Conservation (phyloP, 1,140 invertebrate genomes). For the Aplysia californica region DNA sequence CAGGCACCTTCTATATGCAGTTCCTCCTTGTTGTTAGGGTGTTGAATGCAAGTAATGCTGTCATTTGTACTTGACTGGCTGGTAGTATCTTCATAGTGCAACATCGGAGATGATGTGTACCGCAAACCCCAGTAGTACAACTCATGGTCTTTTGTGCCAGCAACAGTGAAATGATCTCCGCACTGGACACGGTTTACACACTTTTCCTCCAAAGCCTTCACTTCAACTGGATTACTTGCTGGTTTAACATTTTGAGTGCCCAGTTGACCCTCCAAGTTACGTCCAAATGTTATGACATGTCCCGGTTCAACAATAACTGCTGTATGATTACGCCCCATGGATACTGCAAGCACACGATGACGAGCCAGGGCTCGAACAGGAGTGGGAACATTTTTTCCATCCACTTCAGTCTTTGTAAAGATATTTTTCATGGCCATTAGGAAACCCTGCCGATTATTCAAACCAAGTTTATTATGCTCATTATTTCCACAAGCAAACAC, state of each 20-base stretch:
- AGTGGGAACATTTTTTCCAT: constrained; percentile 68
- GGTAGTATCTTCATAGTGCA: constrained; percentile 36
- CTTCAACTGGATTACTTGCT: constrained; percentile 68
- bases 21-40: constrained; percentile 31
- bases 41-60: constrained; percentile 31
- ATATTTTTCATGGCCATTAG: constrained; percentile 69
- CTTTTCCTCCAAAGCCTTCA: constrained; percentile 71
- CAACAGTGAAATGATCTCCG: constrained; percentile 76
- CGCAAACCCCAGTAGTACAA: constrained; percentile 79
- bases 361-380: constrained; percentile 64
- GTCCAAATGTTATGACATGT: constrained; percentile 76
- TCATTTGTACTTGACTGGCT: constrained; percentile 62
- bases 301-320: constrained; percentile 77
- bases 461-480: constrained; percentile 77
- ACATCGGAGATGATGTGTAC: constrained; percentile 58
- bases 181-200: constrained; percentile 73
- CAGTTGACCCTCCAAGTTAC: constrained; percentile 74
- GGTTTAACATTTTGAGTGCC: constrained; percentile 70
- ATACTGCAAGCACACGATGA: constrained; percentile 69
- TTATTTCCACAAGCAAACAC: constrained; percentile 79
- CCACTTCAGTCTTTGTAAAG: constrained; percentile 69
- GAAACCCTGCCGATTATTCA: constrained; percentile 72
- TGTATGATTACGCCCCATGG: constrained; percentile 73
- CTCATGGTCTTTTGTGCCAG: constrained; percentile 76
- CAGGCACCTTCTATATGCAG: constrained; percentile 55